Evolutionary conservation across 2,113 vertebrate species (phyloP), one percentile per base, ranked within the genome.

Genomic region (Chaenocephalus aceratus): DNA sequence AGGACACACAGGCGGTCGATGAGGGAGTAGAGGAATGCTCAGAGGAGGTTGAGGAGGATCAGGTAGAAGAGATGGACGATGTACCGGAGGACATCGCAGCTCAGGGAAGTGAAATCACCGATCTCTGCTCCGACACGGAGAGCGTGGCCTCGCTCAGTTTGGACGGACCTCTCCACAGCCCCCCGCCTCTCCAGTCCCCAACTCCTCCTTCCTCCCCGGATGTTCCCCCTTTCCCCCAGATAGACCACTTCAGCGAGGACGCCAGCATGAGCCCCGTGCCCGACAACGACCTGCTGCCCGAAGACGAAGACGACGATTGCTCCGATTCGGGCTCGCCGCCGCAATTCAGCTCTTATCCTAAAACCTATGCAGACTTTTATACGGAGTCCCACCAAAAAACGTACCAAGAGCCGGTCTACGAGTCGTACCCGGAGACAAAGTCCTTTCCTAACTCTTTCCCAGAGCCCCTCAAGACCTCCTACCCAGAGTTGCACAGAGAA

Each of bases 151-250:
- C 94, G 0, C 90, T 95, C 54, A 94, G 93, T n/a, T 88, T 94
- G 86, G 94, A 95, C 1, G 94, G 91, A 46, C 94, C 93, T 34
- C 93, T 94, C 6, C 93, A 92, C 84, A 92, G 90, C 60, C 93
- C 91, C 0, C 92, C 93, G 2, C 93, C 93, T 1, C 93, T 86
- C 65, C 92, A 93, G 5, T 93, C 91, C 1, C 90, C 93, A 1
- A 91, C 92, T 36, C 89, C 93, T 30, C 91, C 92, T 13, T 91
- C 92, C 1, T 93, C 94, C 51, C 86, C 91, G 0, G 89, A 89
- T 18, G 63, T 89, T 10, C 79, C 85, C 6, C 79, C 74, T 11
- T 93, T 93, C 66, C 89, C 89, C 12, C 91, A 91, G 59, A 26
- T 91, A 57, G 92, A 93, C 76, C 93, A 90, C 67, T 93, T 89